Base-by-base conservation (phyloP, 2,888 invertebrate species). In the Phragmatobia fuliginosa region DNA sequence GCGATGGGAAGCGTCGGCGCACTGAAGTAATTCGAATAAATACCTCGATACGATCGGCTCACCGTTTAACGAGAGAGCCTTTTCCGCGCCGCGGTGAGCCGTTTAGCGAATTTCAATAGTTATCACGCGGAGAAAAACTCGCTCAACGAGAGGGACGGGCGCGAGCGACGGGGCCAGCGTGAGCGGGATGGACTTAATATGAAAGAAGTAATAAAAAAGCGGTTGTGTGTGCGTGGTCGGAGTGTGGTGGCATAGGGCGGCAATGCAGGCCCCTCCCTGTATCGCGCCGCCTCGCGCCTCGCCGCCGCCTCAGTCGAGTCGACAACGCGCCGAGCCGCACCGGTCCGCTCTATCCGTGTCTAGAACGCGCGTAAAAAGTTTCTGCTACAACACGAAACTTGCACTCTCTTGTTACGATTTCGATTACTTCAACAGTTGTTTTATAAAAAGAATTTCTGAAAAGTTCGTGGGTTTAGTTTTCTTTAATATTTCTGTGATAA, bases 31-130 rank as follows among this genome's bases (percentile, higher is more conserved):
- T 87, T 88, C 88, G 90, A 92, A 93, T 92, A 94, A 94, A 94
- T 94, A 94, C 91, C 88, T 90, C 88, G 91, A 93, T 93, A 92
- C 89, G 89, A 94, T 94, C 94, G 90, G 89, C 90, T 93, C 91
- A 91, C 91, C 92, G 92, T 94, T 94, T 94, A 94, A 94, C 93
- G 92, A 93, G 93, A 93, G 91, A 90, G 92, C 92, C 94, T 94
- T 94, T 95, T 94, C 94, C 94, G 91, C 93, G 90, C 92, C 92
- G 93, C 92, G 92, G 93, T 90, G 93, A 94, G 91, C 93, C 93
- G 91, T 95, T 95, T 94, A 94, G 94, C 94, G 93, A 94, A 94
- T 94, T 94, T 95, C 94, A 94, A 95, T 94, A 95, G 94, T 94
- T 94, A 95, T 93, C 94, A 91, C 93, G 89, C 86, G 89, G 92